Base-by-base conservation (phyloP, 2,888 invertebrate species). In the Drosophila cognata region DNA sequence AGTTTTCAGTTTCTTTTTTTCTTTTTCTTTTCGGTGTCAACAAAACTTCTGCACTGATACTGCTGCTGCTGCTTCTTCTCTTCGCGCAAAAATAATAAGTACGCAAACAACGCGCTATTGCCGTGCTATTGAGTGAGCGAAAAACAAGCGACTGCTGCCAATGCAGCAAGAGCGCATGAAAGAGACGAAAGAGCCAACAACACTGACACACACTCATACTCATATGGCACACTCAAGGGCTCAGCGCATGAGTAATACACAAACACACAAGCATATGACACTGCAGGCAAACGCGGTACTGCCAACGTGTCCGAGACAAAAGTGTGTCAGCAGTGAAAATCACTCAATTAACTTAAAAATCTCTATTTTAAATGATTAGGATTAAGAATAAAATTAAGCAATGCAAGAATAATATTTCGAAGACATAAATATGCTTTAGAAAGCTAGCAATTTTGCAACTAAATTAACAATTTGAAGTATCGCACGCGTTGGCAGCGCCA, bases 61-160 rank as follows among this genome's bases (percentile, higher is more conserved):
- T 79, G n/a, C 58, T 63, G 21, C 52, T 76, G 57, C 81, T 75
- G 71, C 71, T 73, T 70, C 66, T 72, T 63, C 75, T 71, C 64
- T 71, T 63, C 75, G 70, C 68, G 71, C 83, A 74, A 77, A 82
- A 78, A 70, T 73, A 74, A 72, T 77, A 76, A 72, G 75, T 72
- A 81, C 77, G 79, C 71, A 71, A 79, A 61, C 79, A 73, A 80
- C 81, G 81, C 81, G 81, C 72, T 81, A 76, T 81, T 48, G 70
- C 72, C 76, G 81, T 81, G 86, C 73, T 71, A 57, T 80, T 81
- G 80, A 80, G 75, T 80, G 88, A 88, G 78, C 77, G 86, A 88
- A 88, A 88, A 74, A 78, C 77, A 88, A 68, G 57, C 81, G 78
- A 78, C 82, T 87, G 79, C 71, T 74, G 77, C 65, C 70, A 62